Percentiles rank a stretch among this genome's conserved stretches.
Evolutionary conservation across 1,140 invertebrate genomes (phyloP).

Genomic region (Brevipalpus yothersi): DNA sequence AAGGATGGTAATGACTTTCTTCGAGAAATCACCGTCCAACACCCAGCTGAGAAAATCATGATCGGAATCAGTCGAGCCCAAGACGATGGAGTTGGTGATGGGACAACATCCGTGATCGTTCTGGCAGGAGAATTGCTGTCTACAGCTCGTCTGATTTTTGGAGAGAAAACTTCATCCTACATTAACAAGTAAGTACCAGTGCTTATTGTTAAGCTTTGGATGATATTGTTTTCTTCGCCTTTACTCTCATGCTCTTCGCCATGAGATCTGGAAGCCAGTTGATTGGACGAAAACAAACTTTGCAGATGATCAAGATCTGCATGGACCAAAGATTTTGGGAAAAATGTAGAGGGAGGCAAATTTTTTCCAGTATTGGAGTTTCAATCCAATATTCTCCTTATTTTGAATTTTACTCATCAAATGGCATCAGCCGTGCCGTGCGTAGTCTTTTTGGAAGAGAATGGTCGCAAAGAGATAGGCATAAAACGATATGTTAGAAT

Average conservation of each 20-base stretch:
- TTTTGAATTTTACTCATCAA: slow-evolving; percentile 58
- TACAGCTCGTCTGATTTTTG: slow-evolving; percentile 69
- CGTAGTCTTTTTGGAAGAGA: slow-evolving; percentile 58
- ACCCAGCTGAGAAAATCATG: slow-evolving; percentile 96
- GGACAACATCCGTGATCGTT: slow-evolving; percentile 95
- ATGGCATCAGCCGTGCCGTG: slow-evolving; percentile 88
- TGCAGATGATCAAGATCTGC: slow-evolving; percentile 70
- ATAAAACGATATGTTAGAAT: slow-evolving; percentile 97
- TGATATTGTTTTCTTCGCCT: slow-evolving; percentile 58
- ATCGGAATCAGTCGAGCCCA: slow-evolving; percentile 98
- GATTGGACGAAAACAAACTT: slow-evolving; percentile 65
- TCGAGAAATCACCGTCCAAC: slow-evolving; percentile 91
- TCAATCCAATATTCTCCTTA: slow-evolving; percentile 1
- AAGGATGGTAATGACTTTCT: slow-evolving; percentile 99
- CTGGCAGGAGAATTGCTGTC: slow-evolving; percentile 82
- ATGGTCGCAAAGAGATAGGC: slow-evolving; percentile 79
- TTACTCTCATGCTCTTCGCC: no score
- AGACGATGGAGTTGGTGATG: slow-evolving; percentile 98
- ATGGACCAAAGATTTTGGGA: slow-evolving; percentile 85
- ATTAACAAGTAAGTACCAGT: slow-evolving; percentile 76
- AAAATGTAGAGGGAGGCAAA: slow-evolving; percentile 26
- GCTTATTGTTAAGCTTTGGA: slow-evolving; percentile 84
- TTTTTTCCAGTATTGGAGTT: background rate
- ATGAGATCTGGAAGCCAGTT: slow-evolving; percentile 33
- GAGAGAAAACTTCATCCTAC: slow-evolving; percentile 91